Evolutionary conservation across 2,113 vertebrate genomes (phyloP).

Genomic region (Neolamprologus sp.): DNA sequence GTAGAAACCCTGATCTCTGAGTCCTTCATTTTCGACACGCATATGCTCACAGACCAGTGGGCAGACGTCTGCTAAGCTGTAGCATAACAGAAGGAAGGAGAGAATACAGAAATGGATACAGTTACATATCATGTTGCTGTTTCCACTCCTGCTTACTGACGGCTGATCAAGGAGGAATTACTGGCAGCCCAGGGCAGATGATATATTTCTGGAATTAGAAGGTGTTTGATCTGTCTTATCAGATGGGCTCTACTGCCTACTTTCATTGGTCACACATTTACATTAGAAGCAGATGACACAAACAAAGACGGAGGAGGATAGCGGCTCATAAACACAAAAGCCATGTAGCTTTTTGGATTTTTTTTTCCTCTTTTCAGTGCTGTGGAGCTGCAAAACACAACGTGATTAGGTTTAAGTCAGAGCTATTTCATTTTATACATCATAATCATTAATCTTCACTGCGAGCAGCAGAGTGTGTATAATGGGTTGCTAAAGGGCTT

Average conservation of each 20-base stretch:
- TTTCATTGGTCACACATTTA: not conserved
- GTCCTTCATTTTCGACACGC: not conserved
- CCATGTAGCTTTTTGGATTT: not conserved
- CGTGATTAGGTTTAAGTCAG: not conserved
- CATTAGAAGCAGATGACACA: not conserved
- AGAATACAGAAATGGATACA: not conserved
- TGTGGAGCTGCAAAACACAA: not conserved
- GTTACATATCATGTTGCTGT: not conserved
- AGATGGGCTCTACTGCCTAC: not conserved
- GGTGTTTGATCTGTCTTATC: slow-evolving; percentile 11
- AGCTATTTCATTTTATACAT: not conserved
- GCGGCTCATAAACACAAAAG: not conserved
- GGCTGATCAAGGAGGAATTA: slow-evolving; percentile 25
- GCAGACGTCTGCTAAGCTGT: not conserved
- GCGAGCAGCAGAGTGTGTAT: not conserved
- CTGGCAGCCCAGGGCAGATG: not conserved
- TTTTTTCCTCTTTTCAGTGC: not conserved
- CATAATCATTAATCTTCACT: not conserved
- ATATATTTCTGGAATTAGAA: slow-evolving; percentile 22
- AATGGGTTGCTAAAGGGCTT: not conserved
- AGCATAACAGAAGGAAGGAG: not conserved
- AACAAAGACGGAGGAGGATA: not conserved
- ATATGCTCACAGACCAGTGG: not conserved
- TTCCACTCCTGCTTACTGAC: not conserved
- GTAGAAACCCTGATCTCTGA: slow-evolving; percentile 6